phyloP scores from a whole-genome alignment of 2,113 vertebrate genomes.

The Meles meles region DNA sequence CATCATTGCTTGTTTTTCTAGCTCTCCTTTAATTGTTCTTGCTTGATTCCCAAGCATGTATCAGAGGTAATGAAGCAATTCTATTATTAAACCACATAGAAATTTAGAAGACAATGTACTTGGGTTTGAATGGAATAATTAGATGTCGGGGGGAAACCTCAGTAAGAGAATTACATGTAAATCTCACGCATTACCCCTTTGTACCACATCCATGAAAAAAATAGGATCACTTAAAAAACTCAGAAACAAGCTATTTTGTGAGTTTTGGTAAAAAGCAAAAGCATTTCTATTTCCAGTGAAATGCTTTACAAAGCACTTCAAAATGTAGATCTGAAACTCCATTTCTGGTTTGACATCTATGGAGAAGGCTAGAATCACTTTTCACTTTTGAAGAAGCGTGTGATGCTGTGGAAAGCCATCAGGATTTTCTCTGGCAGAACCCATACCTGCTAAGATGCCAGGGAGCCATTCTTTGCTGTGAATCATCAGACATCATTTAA shows the following conservation, averaged over 20 bases:
- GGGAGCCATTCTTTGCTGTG: not conserved
- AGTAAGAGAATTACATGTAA: not conserved
- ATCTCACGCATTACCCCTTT: not conserved
- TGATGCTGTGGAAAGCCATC: not conserved
- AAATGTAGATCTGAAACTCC: not conserved
- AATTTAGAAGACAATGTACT: slow-evolving; percentile 69
- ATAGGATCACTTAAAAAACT: not conserved
- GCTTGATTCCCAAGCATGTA: slow-evolving; percentile 40
- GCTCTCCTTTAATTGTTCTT: slow-evolving; percentile 12
- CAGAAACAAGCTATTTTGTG: not conserved
- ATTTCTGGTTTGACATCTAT: not conserved
- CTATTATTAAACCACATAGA: slow-evolving; percentile 74
- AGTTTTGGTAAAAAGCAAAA: not conserved
- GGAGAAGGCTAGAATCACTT: not conserved
- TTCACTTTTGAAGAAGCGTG: not conserved
- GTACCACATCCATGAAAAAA: not conserved
- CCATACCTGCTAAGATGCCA: not conserved
- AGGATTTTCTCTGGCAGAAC: not conserved
- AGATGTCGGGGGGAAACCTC: slow-evolving; percentile 26
- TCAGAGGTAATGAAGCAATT: slow-evolving; percentile 73
- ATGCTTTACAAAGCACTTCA: not conserved
- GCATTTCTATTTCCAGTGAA: not conserved
- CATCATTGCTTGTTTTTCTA: not conserved
- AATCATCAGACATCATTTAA: not conserved
- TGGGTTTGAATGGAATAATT: slow-evolving; percentile 69